Base-by-base conservation (phyloP, 2,888 invertebrate species). In the Philaethria dido region DNA sequence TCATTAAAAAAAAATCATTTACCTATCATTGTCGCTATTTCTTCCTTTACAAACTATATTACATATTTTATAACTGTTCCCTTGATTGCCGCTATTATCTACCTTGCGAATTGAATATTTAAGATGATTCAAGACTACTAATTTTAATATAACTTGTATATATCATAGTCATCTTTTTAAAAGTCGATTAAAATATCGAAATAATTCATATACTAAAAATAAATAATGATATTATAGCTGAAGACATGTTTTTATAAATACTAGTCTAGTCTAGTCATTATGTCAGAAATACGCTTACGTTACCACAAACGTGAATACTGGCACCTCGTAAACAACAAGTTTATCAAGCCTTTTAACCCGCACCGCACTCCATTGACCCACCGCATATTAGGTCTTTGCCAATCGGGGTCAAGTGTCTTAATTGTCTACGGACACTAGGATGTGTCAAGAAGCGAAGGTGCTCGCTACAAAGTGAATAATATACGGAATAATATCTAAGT, bases 371-470 rank as follows among this genome's bases (percentile, higher is more conserved):
- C 78, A 81, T 81, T 81, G 84, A 84, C 83, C 82, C 74, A 72
- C 74, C 75, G 73, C 75, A 79, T 75, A 75, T 79, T 77, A 80
- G 78, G 81, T 81, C 79, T 77, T 75, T 70, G 75, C 68, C 74
- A 75, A 78, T 73, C 77, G 78, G 48, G 88, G 87, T 89, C 86
- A 89, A 90, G 86, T 88, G 86, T 71, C 80, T 82, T 84, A 87
- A 88, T 87, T 88, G 83, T 81, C 77, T 75, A 75, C 72, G 77
- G 78, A 77, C 77, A 68, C 67, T 70, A 71, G 67, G 72, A 71
- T 66, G 67, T 73, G 66, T 69, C 70, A 69, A 73, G 72, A 60
- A 62, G 70, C 50, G 44, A 57, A 52, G 62, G 18, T 63, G 52
- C 66, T 64, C 16, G 52, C 52, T 29, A 52, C 52, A 52, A 52